These are phyloP conservation scores for Dicentrarchus labrax DNA, from an alignment of 2,113 vertebrate genomes.

Conservation along the genomic window DNA sequence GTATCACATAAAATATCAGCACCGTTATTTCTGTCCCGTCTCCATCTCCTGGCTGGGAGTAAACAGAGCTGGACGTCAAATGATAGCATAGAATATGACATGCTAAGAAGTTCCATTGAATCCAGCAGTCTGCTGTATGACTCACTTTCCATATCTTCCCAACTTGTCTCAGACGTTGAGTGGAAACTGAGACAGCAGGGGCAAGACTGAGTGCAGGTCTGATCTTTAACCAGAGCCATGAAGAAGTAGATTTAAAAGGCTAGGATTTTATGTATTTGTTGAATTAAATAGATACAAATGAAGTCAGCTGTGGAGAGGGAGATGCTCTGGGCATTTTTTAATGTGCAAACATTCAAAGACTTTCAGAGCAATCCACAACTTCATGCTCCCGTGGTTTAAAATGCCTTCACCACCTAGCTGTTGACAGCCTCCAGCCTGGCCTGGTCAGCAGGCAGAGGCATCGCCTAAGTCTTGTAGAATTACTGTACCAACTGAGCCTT, in stretches of 20 bases:
- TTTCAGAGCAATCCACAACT: slow-evolving; percentile 40
- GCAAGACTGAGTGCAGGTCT: slow-evolving; percentile 34
- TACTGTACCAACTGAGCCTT: slow-evolving; percentile 60
- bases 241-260: slow-evolving; percentile 26
- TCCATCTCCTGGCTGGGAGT: slow-evolving; percentile 65
- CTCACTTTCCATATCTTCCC: slow-evolving; percentile 65
- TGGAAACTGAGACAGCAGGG: slow-evolving; percentile 56
- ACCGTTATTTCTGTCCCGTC: slow-evolving; percentile 76
- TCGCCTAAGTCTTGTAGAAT: slow-evolving; percentile 48
- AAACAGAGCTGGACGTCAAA: slow-evolving; percentile 75
- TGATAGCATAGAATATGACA: slow-evolving; percentile 59
- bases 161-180: slow-evolving; percentile 57
- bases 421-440: slow-evolving; percentile 53
- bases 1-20: slow-evolving; percentile 78
- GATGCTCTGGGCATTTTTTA: slow-evolving; percentile 46
- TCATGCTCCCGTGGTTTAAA: slow-evolving; percentile 36
- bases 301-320: slow-evolving; percentile 3
- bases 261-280: slow-evolving; percentile 31
- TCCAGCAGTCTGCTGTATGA: slow-evolving; percentile 56
- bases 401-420: slow-evolving; percentile 13
- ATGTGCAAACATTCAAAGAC: slow-evolving; percentile 45
- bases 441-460: slow-evolving; percentile 53
- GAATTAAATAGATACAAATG: slow-evolving; percentile 43
- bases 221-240: slow-evolving; percentile 48
- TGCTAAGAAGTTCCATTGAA: slow-evolving; percentile 61